Evolutionary conservation across 2,113 vertebrate genomes (phyloP).

Genomic region (Pica pica): DNA sequence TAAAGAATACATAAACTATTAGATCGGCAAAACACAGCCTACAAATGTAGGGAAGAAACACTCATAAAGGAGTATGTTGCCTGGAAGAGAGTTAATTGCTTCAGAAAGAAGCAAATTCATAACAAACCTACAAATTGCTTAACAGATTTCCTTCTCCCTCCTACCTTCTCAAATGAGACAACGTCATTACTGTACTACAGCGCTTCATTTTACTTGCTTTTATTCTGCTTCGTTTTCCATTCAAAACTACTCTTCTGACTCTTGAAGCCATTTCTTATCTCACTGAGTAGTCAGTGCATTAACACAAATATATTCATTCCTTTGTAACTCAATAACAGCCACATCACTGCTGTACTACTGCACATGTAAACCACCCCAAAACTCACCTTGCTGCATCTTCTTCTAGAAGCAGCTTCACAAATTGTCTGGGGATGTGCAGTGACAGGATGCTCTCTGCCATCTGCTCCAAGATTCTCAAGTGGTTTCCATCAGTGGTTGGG

Average conservation of each 20-base stretch:
- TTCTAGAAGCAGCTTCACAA: conserved; percentile 92
- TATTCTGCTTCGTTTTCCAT: not conserved
- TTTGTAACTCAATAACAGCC: not conserved
- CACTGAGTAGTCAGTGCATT: not conserved
- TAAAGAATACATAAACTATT: not conserved
- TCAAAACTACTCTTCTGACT: not conserved
- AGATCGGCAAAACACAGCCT: not conserved
- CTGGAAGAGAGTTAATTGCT: not conserved
- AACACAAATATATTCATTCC: not conserved
- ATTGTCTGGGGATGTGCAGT: conserved; percentile 90
- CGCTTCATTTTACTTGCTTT: not conserved
- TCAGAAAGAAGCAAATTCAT: not conserved
- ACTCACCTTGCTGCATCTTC: conserved; percentile 90
- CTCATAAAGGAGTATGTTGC: not conserved
- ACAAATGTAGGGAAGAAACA: not conserved
- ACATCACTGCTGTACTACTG: not conserved
- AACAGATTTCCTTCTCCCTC: not conserved
- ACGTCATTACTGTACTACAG: not conserved
- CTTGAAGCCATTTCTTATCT: not conserved
- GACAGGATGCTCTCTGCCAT: conserved; percentile 96
- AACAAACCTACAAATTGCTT: not conserved
- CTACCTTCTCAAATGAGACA: not conserved
- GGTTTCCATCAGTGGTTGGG: conserved; percentile 92
- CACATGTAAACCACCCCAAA: accelerated
- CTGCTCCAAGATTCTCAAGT: conserved; percentile 93